phyloP scores from a whole-genome alignment of 2,113 vertebrate species.

The Lycocorax pyrrhopterus region DNA sequence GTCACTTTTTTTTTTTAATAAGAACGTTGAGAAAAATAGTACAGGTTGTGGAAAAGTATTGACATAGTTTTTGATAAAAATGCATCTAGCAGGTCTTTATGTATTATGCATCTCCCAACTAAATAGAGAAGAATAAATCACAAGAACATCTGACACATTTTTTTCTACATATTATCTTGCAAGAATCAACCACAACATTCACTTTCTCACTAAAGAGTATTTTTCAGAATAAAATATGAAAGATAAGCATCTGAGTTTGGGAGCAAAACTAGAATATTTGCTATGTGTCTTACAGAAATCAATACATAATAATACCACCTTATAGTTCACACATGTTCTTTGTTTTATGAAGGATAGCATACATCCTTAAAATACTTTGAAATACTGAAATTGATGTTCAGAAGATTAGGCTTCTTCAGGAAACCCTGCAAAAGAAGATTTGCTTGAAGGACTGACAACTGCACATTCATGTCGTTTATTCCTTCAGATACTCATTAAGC shows the following conservation, averaged over 20 bases:
- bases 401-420: neutral
- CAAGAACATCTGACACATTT: neutral
- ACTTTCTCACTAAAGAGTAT: neutral
- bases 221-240: neutral
- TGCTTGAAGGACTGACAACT: neutral
- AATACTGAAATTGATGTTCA: neutral
- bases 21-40: neutral
- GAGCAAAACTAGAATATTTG: neutral
- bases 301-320: neutral
- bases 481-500: neutral
- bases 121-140: neutral
- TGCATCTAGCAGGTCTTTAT: neutral
- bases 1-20: neutral
- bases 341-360: neutral
- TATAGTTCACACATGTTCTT: neutral
- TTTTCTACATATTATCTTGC: neutral
- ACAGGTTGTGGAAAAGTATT: neutral
- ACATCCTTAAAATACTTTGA: neutral
- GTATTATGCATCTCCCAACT: neutral
- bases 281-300: neutral
- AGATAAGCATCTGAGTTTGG: neutral
- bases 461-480: neutral
- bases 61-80: neutral
- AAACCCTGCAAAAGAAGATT: neutral
- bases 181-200: neutral